Conservation (phyloP, 1,140 invertebrate species). For the Formica selysi region DNA sequence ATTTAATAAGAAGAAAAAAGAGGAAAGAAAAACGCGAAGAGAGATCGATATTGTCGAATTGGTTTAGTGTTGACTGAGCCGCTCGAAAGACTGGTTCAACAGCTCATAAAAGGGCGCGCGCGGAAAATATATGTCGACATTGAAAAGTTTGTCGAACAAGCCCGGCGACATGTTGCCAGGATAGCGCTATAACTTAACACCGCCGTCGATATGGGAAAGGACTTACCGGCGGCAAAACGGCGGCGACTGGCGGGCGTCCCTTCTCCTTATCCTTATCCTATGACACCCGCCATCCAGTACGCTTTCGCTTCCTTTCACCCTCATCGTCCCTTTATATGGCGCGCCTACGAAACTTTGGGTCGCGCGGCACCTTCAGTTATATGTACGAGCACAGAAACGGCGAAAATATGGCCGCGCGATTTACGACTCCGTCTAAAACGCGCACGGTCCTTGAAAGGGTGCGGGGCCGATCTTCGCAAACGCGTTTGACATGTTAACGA, state of each 20-base stretch:
- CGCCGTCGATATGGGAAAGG: constrained; percentile 77
- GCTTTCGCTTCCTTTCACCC: constrained; percentile 53
- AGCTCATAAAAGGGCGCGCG: constrained; percentile 81
- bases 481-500: neutral
- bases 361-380: constrained; percentile 50
- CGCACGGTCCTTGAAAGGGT: constrained; percentile 7
- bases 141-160: constrained; percentile 86
- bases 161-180: constrained; percentile 83
- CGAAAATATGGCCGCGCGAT: constrained; percentile 66
- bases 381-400: constrained; percentile 57
- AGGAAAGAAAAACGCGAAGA: neutral
- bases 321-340: constrained; percentile 66
- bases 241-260: constrained; percentile 13
- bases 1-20: neutral
- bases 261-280: constrained; percentile 51
- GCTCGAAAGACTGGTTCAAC: constrained; percentile 72
- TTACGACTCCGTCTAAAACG: constrained; percentile 53
- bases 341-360: constrained; percentile 79
- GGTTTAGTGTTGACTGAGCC: constrained; percentile 63
- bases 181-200: constrained; percentile 84
- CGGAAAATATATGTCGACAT: constrained; percentile 83
- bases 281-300: constrained; percentile 19
- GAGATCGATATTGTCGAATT: constrained; percentile 72
- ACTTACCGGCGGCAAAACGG: constrained; percentile 32
- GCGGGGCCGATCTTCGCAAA: constrained; percentile 23